Conservation (phyloP, 2,797 vertebrate genomes). For the Rhinatrema bivittatum region DNA sequence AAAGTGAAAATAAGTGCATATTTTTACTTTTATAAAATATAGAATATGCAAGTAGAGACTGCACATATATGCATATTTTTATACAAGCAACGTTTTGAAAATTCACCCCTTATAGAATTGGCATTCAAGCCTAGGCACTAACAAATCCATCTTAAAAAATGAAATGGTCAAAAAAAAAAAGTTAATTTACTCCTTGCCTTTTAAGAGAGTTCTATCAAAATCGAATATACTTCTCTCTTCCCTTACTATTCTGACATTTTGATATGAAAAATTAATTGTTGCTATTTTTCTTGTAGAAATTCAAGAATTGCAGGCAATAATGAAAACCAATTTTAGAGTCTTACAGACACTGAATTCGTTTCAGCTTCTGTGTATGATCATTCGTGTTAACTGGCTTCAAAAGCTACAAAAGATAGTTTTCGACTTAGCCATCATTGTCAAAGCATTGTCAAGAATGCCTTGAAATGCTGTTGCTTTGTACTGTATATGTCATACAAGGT, state of each 20-base stretch:
- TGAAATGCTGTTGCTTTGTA: neutral
- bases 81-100: too few species aligned
- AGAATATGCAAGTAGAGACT: too few species aligned
- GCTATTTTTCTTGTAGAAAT: neutral
- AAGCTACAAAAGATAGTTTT: conserved; percentile 2
- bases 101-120: too few species aligned
- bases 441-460: conserved; percentile 1
- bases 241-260: neutral
- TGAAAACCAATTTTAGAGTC: neutral
- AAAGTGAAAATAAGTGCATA: too few species aligned
- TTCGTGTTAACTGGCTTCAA: conserved; percentile 5
- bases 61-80: too few species aligned
- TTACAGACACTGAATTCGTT: neutral
- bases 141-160: too few species aligned
- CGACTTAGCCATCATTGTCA: neutral
- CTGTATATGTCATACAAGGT: neutral
- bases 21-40: too few species aligned
- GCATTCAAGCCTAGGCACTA: too few species aligned
- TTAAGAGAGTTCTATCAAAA: too few species aligned
- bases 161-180: too few species aligned
- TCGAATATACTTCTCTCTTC: neutral
- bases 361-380: conserved; percentile 5
- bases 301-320: neutral
- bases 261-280: neutral
- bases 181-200: too few species aligned